Base-by-base conservation (phyloP, 2,888 invertebrate species). In the Torymus aiolomorphi region DNA sequence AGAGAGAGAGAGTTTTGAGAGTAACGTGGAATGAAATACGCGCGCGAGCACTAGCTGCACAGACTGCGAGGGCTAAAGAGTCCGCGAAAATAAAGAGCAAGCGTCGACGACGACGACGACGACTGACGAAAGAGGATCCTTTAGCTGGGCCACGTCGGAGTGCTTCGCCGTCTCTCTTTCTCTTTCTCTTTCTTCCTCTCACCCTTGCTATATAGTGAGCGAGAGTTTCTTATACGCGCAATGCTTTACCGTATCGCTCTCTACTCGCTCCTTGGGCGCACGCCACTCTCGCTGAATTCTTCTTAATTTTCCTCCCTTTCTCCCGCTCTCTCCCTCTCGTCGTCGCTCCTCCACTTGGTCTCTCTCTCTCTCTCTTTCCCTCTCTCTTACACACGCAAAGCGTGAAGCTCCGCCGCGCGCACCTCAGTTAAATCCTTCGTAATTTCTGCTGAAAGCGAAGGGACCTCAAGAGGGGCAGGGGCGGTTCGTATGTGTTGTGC, bases 1-100 rank as follows among this genome's bases (percentile, higher is more conserved):
- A 5, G 52, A n/a, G 20, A 2, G 49, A n/a, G n/a, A n/a, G 31
- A 49, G 42, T 42, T 42, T 42, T 42, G 42, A 42, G 42, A 42
- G 42, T 42, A 42, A 42, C 42, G 42, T 42, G 42, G 42, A 42
- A 42, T 57, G 13, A 51, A 69, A 57, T 42, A 16, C 57, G 10
- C n/a, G 59, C 42, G 18, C 51, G n/a, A 56, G 67, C 14, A 8
- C 42, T 42, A 5, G 5, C 42, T 42, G 42, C 42, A 42, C 42
- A 54, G 57, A 14, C 59, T 2, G 57, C 24, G 59, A 3, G 51
- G 54, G 18, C 49, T 67, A 73, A 73, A 73, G 67, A 67, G 62
- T 62, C 20, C 18, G 62, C 20, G 54, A 74, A 78, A 78, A 74
- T 78, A 78, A 78, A 78, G 56, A 74, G 78, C 78, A 63, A 69